Evolutionary conservation across 2,888 invertebrate species (phyloP).

Genomic region (Portevinia maculata): DNA sequence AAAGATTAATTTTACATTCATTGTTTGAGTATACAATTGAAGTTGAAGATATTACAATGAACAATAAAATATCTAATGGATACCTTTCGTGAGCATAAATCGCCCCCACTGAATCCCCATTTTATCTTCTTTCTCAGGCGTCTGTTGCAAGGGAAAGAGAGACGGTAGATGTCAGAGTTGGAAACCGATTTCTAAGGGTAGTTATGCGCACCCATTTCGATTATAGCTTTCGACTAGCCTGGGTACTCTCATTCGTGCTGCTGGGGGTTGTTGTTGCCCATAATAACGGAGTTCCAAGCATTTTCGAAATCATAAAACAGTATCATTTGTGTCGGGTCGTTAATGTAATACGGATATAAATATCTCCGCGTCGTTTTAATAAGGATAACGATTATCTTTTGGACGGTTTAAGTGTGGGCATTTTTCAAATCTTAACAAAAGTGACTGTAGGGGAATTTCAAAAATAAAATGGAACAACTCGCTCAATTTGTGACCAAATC

Average conservation of each 20-base stretch:
- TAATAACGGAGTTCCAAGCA: conserved; percentile 57
- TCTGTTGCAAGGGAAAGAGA: conserved; percentile 32
- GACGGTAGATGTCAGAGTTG: conserved; percentile 23
- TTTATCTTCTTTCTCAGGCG: conserved; percentile 53
- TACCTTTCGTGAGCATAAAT: conserved; percentile 21
- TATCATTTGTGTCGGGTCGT: conserved; percentile 72
- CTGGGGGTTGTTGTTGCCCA: conserved; percentile 40
- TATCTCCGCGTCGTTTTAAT: conserved; percentile 50
- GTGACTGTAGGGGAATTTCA: background rate
- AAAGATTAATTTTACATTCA: conserved; percentile 35
- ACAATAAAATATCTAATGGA: conserved; percentile 20
- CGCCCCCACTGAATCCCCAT: conserved; percentile 37
- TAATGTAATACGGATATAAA: conserved; percentile 71
- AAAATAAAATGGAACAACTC: conserved; percentile 90
- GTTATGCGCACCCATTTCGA: conserved; percentile 74
- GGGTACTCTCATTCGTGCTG: conserved; percentile 20
- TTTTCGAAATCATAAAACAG: conserved; percentile 69
- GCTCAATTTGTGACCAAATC: conserved; percentile 96
- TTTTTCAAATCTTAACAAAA: conserved; percentile 8
- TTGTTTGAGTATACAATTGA: conserved; percentile 11
- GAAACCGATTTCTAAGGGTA: conserved; percentile 43
- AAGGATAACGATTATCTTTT: conserved; percentile 48
- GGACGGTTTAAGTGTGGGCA: conserved; percentile 7
- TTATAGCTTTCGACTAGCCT: conserved; percentile 68
- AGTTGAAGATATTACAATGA: conserved; percentile 1